Conservation (phyloP, 2,797 vertebrate species). For the Apogon talboti region DNA sequence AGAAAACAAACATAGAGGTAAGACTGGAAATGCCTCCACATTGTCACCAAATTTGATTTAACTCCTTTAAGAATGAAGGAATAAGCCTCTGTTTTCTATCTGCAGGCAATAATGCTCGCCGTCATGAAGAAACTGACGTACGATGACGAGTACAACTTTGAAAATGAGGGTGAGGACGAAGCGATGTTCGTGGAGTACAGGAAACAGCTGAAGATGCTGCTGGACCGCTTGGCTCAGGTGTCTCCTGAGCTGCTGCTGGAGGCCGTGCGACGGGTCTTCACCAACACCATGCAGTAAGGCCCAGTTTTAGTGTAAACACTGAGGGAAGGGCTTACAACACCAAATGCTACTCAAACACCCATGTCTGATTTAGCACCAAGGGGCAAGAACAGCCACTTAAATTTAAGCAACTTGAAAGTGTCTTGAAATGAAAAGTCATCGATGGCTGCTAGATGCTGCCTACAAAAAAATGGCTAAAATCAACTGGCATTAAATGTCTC, state of each 20-base stretch:
- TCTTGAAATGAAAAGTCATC: too few relatives aligned
- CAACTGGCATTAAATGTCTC: too few relatives aligned
- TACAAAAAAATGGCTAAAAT: too few relatives aligned
- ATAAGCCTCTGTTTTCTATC: fast-evolving
- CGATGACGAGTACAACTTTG: slow-evolving; percentile 99
- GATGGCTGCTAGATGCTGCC: too few relatives aligned
- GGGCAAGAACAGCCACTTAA: too few relatives aligned
- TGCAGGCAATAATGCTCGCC: slow-evolving; percentile 94
- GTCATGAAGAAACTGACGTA: slow-evolving; percentile 99
- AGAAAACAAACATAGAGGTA: slow-evolving; percentile 94
- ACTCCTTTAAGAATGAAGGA: fast-evolving
- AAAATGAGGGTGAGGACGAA: slow-evolving; percentile 99
- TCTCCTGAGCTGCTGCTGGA: slow-evolving; percentile 94
- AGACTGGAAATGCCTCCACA: slow-evolving; percentile 26
- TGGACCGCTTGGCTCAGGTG: slow-evolving; percentile 97
- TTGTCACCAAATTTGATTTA: fast-evolving
- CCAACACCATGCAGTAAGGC: slow-evolving; percentile 92
- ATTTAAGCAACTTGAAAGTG: too few relatives aligned
- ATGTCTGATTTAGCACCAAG: too few relatives aligned
- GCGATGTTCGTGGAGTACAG: slow-evolving; percentile 99
- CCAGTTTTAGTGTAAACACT: too few relatives aligned
- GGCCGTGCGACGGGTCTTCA: slow-evolving; percentile 92
- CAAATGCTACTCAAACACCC: too few relatives aligned
- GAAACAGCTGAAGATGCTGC: slow-evolving; percentile 95
- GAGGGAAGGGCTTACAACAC: too few relatives aligned